Evolutionary conservation across 2,113 vertebrate species (phyloP), one percentile per base, ranked within the genome.

Genomic region (Trochalopteron elliotii): DNA sequence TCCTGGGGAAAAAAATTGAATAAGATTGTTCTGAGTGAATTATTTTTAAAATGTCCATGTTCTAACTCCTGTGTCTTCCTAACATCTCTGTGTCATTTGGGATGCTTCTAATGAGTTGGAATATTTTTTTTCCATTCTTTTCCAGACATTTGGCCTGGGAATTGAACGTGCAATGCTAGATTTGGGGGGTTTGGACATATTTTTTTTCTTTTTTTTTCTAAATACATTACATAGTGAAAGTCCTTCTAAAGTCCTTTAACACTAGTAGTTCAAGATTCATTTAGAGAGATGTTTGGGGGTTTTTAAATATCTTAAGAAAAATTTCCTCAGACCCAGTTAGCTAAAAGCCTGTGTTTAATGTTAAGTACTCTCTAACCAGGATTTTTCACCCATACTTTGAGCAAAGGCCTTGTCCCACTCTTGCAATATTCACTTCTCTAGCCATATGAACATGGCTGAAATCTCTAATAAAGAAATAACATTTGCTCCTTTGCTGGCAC

Each of bases 311-410:
- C 10, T 79, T 90, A 83, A 45, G 20, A 52, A 71, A 49, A 50
- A 20, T 4, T 56, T 79, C 15, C 20, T 76, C 23, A 7, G 13
- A 55, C 22, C 12, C 27, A 72, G 12, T 68, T 52, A 68, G 12
- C 12, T 52, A 44, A 55, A 94, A 86, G 19, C 5, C 33, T 23
- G 7, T 56, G n/a, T 25, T 63, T 79, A 55, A 39, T 21, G 17
- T 21, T 39, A 82, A 83, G 7, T 25, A 17, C 13, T 50, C 5
- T 71, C 35, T 63, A 57, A 74, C 9, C 7, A n/a, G 15, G 10
- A 5, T 55, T 75, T 35, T 45, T 4, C 13, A 22, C 5, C 2
- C 17, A 13, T 19, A 67, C 5, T 39, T 78, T 0, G 8, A 39
- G 37, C 37, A 10, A 21, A 81, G 47, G 4, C 14, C n/a, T 74